These are phyloP conservation scores for Antheraea assamensis DNA, from an alignment of 2,888 invertebrate genomes.

Conservation along the genomic window DNA sequence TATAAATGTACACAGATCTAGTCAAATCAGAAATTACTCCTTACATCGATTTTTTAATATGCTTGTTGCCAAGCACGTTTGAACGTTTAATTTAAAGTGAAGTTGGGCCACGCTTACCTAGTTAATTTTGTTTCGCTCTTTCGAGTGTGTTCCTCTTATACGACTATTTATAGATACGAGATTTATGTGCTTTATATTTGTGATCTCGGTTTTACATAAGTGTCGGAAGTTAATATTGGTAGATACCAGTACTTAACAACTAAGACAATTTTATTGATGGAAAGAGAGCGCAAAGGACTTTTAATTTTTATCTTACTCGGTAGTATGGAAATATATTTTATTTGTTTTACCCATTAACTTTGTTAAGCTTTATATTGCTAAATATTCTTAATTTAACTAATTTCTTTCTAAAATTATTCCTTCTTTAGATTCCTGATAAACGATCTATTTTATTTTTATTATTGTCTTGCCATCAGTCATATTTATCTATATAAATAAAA, in stretches of 20 bases:
- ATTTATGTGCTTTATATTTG: constrained; percentile 3
- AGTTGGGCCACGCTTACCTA: constrained; percentile 10
- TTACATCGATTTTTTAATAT: neutral
- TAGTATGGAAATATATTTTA: neutral
- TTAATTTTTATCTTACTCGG: too few relatives aligned
- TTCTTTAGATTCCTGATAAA: too few relatives aligned
- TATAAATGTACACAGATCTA: too few relatives aligned
- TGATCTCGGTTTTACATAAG: neutral
- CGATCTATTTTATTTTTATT: too few relatives aligned
- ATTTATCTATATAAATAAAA: too few relatives aligned
- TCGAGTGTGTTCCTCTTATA: neutral
- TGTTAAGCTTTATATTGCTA: too few relatives aligned
- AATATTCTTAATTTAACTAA: too few relatives aligned
- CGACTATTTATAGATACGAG: constrained; percentile 3
- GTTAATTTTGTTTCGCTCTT: constrained; percentile 5
- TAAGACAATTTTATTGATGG: neutral
- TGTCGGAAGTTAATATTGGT: neutral
- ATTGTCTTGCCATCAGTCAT: too few relatives aligned
- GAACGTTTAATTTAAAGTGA: neutral
- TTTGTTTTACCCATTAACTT: neutral
- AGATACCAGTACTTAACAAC: too few relatives aligned
- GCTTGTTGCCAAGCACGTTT: neutral
- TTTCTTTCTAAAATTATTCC: too few relatives aligned
- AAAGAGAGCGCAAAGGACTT: neutral
- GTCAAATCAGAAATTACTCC: neutral